Evolutionary conservation across 2,113 vertebrate genomes (phyloP), one percentile per base, ranked within the genome.

Genomic region (Nerophis lumbriciformis): DNA sequence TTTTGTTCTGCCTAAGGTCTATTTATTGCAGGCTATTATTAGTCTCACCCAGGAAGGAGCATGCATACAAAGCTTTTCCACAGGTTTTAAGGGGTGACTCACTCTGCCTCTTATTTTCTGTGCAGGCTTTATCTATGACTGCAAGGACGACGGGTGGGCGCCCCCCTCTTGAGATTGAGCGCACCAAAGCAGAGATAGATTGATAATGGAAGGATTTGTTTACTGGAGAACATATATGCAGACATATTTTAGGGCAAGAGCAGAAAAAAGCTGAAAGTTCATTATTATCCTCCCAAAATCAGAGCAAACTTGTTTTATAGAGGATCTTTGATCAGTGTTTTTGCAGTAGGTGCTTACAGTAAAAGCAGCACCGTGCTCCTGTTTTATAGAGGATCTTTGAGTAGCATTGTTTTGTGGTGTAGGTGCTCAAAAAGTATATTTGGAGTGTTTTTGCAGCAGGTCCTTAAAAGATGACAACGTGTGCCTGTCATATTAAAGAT

Each of bases 21-120:
- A 76, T 87, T 81, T 85, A 83, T 84, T 77, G 70, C 72, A 66
- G 64, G 76, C 87, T 87, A 88, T 90, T 87, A 77, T 79, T 83
- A 87, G 86, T 71, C 59, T 47, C 66, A 6, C 66, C 56, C 66
- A 68, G 56, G 52, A 71, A 61, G 66, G 49, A 48, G 55, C 48
- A 60, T 57, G 47, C 61, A 68, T 59, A n/a, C 52, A 57, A 45
- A 61, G 12, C 2, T 64, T 65, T 79, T 70, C 69, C 68, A 68
- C 69, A 71, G 79, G 73, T 83, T 75, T 75, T 80, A 85, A 78
- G 70, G 61, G 77, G 70, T 89, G 88, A 89, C 66, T 89, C 89
- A 90, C 82, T 85, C 82, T 71, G 75, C 71, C 8, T 73, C 64
- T 85, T 80, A 77, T 89, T 83, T 84, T 80, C 73, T 81, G 72